A percentile compares a stretch with the other conserved stretches of the same genome.
These are phyloP conservation scores for Parauchenoglanis ngamensis DNA, from an alignment of 2,797 vertebrate species.

Conservation along the genomic window DNA sequence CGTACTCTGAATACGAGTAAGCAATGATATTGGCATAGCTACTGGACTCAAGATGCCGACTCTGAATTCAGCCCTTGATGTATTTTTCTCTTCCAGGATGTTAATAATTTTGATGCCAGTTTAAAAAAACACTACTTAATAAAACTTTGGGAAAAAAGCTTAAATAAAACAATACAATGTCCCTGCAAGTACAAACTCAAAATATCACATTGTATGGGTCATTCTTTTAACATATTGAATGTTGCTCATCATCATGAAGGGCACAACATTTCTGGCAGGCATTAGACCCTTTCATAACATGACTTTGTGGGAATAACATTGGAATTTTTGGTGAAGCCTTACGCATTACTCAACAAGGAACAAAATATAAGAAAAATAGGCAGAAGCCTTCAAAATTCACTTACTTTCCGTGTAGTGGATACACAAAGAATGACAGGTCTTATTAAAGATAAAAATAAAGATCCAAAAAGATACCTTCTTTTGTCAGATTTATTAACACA, in stretches of 20 bases:
- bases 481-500: slow-evolving; percentile 58
- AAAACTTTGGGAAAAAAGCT: background rate
- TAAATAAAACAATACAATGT: background rate
- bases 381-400: background rate
- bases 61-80: background rate
- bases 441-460: background rate
- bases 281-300: background rate
- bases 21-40: background rate
- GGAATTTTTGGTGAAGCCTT: background rate
- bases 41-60: background rate
- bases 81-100: background rate
- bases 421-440: background rate
- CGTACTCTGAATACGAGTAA: background rate
- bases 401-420: background rate
- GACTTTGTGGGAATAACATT: too few relatives aligned
- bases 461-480: background rate
- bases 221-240: background rate
- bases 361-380: background rate
- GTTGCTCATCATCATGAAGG: background rate
- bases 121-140: background rate
- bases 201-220: background rate
- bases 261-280: background rate
- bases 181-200: background rate
- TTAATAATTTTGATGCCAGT: background rate
- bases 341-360: too few relatives aligned